Evolutionary conservation across 1,140 invertebrate species (phyloP), one percentile per base, ranked within the genome.

Genomic region (Drosophila ercepeae): DNA sequence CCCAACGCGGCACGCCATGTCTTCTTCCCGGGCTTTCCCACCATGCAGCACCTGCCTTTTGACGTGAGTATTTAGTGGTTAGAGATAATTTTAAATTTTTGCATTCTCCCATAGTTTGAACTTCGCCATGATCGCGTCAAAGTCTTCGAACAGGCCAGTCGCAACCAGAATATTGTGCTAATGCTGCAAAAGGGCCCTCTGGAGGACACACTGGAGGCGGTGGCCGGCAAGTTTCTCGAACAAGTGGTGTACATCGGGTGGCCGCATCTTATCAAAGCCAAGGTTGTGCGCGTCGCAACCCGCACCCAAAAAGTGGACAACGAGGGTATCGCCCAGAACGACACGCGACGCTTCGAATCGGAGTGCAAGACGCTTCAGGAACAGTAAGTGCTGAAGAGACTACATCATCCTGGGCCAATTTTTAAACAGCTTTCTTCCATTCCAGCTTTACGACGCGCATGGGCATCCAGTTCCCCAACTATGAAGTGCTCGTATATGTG

Each of bases 11-110:
- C 93, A 23, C 79, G 95, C 9, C 94, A 96, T 77, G 92, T 96
- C 4, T 95, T 96, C 78, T 97, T 95, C 90, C 95, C 96, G 23
- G 98, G 98, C 23, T 99, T 99, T 90, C 98, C 98, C 0, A 97
- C 97, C 0, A 92, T 99, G 72, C 95, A 95, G 78, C 95, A 98
- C 91, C 92, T 99, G 23, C 92, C 94, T 14, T 97, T 98, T 89
- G 94, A 91, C 77, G 95, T 96, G 82, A 92, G 91, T 39, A 16
- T 7, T 16, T 39, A 14, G 21, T 21, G 21, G 21, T 21, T 21
- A 21, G n/a, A n/a, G n/a, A n/a, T n/a, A n/a, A n/a, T n/a, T n/a
- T n/a, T n/a, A 21, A 2, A 21, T 21, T 4, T 4, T 21, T 21
- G n/a, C n/a, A 29, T 29, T 13, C 23, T 55, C 0, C 8, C 0